Conservation (phyloP, 2,113 vertebrate species). For the Nothocercus nigrocapillus region DNA sequence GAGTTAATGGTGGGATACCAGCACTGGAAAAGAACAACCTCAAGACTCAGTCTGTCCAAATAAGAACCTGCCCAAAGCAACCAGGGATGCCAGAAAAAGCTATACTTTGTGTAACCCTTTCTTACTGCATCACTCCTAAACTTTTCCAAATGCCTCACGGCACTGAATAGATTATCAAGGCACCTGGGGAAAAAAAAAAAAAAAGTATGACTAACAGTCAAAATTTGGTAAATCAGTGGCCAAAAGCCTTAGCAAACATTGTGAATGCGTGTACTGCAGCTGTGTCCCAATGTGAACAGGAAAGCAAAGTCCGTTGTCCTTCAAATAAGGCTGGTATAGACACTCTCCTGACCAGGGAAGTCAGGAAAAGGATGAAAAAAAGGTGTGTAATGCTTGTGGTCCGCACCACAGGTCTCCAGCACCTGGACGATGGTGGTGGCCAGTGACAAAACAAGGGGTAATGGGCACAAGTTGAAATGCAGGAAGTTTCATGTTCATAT, state of each 20-base stretch:
- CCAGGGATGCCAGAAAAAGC: neutral
- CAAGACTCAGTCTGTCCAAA: neutral
- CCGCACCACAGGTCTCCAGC: no score
- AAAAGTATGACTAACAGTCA: neutral
- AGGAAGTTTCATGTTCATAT: no score
- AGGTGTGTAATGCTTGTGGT: fast-evolving
- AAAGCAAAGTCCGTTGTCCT: neutral
- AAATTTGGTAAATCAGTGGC: neutral
- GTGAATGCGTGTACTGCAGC: neutral
- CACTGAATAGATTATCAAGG: neutral
- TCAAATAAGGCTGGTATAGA: neutral
- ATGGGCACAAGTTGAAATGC: no score
- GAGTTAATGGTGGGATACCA: neutral
- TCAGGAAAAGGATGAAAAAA: neutral
- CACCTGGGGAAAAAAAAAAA: neutral
- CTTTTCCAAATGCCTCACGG: neutral
- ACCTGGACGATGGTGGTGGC: no score
- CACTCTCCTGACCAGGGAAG: neutral
- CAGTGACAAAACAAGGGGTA: no score
- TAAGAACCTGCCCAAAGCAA: neutral
- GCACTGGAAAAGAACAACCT: neutral
- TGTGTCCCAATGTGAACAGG: neutral
- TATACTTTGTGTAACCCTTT: fast-evolving
- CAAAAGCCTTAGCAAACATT: neutral
- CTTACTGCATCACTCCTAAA: neutral